These are phyloP conservation scores for Eurystomus gularis DNA, from an alignment of 2,113 vertebrate species.

Conservation along the genomic window DNA sequence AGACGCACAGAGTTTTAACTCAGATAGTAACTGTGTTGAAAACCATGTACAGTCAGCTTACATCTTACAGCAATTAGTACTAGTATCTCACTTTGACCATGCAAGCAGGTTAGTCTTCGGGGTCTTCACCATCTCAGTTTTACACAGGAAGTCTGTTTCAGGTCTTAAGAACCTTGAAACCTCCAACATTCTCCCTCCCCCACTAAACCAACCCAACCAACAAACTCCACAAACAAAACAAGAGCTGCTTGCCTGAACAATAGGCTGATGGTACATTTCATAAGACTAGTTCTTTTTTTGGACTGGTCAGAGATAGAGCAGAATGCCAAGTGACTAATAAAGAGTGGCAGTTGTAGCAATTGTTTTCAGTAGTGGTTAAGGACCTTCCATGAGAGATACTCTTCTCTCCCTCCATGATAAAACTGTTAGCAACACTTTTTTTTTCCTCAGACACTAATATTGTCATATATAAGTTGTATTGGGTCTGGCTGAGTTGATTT, in stretches of 20 bases:
- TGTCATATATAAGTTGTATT: background rate
- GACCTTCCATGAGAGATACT: background rate
- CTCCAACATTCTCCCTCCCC: background rate
- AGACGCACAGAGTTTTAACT: background rate
- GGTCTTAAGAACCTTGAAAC: background rate
- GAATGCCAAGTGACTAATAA: background rate
- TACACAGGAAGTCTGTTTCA: background rate
- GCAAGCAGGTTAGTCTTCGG: background rate
- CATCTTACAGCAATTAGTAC: background rate
- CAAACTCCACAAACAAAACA: background rate
- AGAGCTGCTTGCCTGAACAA: background rate
- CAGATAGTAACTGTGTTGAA: background rate
- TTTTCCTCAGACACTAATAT: background rate
- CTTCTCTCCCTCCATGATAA: background rate
- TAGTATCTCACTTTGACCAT: background rate
- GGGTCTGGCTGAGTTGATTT: too few species aligned
- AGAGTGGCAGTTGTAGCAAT: background rate
- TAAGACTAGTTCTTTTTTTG: background rate
- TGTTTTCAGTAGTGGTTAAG: background rate
- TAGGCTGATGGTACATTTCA: background rate
- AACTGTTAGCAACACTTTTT: background rate
- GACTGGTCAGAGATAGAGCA: background rate
- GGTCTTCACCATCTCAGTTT: background rate
- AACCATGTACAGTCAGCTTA: background rate
- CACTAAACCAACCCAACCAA: background rate